Evolutionary conservation across 2,797 vertebrate genomes (phyloP).

Genomic region (Odontamblyopus lacepedii): DNA sequence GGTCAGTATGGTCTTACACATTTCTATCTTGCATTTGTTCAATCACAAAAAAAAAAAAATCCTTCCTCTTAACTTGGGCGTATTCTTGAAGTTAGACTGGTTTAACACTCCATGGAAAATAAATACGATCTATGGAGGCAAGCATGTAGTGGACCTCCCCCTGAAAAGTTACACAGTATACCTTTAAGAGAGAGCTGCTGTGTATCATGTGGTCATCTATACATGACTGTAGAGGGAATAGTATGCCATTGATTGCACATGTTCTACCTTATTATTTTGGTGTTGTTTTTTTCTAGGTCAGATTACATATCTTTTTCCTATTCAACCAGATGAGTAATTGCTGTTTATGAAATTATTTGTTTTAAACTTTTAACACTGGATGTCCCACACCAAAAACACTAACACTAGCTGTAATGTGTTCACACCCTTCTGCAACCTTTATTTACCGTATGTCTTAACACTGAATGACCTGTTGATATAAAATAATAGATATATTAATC

Average conservation of each 20-base stretch:
- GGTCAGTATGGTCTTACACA: no score
- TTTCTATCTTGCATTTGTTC: no score
- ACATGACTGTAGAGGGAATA: constrained; percentile 60
- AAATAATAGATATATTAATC: constrained; percentile 15
- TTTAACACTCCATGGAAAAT: no score
- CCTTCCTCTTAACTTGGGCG: no score
- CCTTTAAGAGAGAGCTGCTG: constrained; percentile 48
- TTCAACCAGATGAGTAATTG: constrained; percentile 58
- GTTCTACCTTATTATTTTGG: constrained; percentile 29
- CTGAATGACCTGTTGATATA: constrained; percentile 3
- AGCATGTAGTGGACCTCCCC: no score
- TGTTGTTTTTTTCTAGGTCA: constrained; percentile 65
- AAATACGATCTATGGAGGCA: no score
- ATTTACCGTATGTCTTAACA: constrained; percentile 32
- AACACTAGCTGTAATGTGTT: constrained; percentile 41
- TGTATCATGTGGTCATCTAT: constrained; percentile 51
- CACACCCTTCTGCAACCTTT: constrained; percentile 27
- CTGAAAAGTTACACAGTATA: no score
- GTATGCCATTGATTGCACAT: constrained; percentile 71
- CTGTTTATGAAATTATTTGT: constrained; percentile 51
- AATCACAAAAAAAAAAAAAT: no score
- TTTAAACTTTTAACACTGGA: constrained; percentile 59
- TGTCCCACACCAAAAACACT: constrained; percentile 50
- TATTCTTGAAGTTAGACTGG: no score
- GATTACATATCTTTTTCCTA: constrained; percentile 69